A percentile compares a stretch with the other conserved stretches of the same genome.
Conservation (phyloP, 2,888 invertebrate genomes). For the Eristalis intricaria region DNA sequence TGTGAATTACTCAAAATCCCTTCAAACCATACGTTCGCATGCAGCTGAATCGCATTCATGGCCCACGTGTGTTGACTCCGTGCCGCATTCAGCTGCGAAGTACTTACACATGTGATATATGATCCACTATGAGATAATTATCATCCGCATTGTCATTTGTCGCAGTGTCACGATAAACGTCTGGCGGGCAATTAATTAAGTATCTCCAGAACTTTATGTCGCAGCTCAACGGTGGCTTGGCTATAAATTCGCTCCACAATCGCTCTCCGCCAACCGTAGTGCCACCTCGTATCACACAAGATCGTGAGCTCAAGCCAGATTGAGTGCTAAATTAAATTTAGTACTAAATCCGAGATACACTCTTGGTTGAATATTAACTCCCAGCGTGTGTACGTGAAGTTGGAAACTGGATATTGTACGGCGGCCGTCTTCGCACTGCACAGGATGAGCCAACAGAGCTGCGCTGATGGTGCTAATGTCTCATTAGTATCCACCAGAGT, state of each 20-base stretch:
- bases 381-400: neutral
- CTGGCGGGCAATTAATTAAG: constrained; percentile 41
- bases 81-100: neutral
- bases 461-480: constrained; percentile 9
- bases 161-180: constrained; percentile 49
- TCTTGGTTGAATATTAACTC: constrained; percentile 10
- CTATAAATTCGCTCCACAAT: constrained; percentile 19
- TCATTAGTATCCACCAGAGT: constrained; percentile 48
- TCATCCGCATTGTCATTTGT: constrained; percentile 25
- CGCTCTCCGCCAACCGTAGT: neutral
- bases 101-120: constrained; percentile 4
- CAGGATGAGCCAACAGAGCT: constrained; percentile 50
- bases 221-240: constrained; percentile 5
- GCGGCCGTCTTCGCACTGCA: constrained; percentile 36
- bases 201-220: constrained; percentile 37
- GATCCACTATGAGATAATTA: constrained; percentile 12
- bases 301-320: constrained; percentile 29
- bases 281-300: neutral
- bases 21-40: neutral
- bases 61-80: neutral
- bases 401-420: neutral
- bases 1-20: neutral
- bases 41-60: neutral
- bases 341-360: constrained; percentile 11
- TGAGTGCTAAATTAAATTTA: constrained; percentile 44